Evolutionary conservation across 2,797 vertebrate species (phyloP).

Genomic region (Sternarchorhynchus goeldii): DNA sequence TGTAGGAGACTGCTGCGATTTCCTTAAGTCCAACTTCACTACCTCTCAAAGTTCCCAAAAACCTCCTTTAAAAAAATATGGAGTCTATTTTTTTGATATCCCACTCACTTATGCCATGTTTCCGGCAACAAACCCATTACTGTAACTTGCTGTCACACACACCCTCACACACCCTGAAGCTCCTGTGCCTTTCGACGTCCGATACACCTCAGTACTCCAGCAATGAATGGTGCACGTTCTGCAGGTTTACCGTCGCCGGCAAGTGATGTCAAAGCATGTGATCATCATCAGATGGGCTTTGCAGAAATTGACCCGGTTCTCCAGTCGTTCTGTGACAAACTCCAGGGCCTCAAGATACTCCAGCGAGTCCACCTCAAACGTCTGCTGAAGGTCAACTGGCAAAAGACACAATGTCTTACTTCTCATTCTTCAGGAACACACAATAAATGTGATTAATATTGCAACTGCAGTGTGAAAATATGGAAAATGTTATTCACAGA

Average conservation of each 20-base stretch:
- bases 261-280: constrained; percentile 96
- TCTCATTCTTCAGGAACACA: too few species aligned
- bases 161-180: constrained; percentile 27
- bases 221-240: too few species aligned
- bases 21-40: constrained; percentile 45
- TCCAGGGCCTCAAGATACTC: constrained; percentile 95
- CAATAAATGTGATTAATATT: too few species aligned
- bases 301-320: constrained; percentile 97
- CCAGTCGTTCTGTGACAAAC: constrained; percentile 89
- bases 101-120: constrained; percentile 29
- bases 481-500: too few species aligned
- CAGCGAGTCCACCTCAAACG: constrained; percentile 90
- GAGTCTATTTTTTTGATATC: constrained; percentile 10
- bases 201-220: constrained; percentile 18
- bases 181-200: constrained; percentile 41
- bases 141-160: constrained; percentile 25
- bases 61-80: constrained; percentile 52
- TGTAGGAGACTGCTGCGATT: constrained; percentile 58
- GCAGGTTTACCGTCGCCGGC: constrained; percentile 81
- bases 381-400: constrained; percentile 90
- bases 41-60: constrained; percentile 42
- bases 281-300: constrained; percentile 99
- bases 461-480: too few species aligned
- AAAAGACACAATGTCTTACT: constrained; percentile 27
- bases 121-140: background rate